Percentiles rank a stretch among this genome's conserved stretches.
These are phyloP conservation scores for Trachemys scripta DNA, from an alignment of 2,113 vertebrate species.

Conservation along the genomic window DNA sequence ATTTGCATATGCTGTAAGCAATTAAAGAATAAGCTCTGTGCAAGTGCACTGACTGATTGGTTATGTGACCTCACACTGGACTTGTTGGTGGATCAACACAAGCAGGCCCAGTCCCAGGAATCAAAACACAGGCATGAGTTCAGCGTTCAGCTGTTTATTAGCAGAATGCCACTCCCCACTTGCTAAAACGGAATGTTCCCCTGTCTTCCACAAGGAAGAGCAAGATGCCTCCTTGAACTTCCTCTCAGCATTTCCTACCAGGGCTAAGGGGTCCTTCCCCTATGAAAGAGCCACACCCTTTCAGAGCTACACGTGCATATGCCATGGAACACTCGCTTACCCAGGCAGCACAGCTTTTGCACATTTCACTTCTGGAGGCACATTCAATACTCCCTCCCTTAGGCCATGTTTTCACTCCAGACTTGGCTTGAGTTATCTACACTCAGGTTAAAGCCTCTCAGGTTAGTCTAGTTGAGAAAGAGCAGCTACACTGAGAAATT, in stretches of 20 bases:
- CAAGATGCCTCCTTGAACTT: neutral
- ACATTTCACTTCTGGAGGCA: neutral
- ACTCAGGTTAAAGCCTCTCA: neutral
- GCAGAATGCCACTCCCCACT: neutral
- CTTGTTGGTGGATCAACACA: neutral
- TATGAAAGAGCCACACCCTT: no score
- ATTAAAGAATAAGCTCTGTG: neutral
- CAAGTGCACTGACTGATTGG: neutral
- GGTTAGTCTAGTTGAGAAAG: neutral
- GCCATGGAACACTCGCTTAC: rapidly evolving
- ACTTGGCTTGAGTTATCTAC: neutral
- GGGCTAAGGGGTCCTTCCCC: neutral
- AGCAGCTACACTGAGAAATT: neutral
- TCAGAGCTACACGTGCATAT: no score
- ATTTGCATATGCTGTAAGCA: neutral
- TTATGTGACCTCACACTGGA: neutral
- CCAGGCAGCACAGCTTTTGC: neutral
- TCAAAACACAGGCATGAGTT: neutral
- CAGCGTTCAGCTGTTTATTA: rapidly evolving
- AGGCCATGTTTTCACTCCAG: neutral
- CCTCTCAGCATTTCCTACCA: neutral
- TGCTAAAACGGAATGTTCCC: rapidly evolving
- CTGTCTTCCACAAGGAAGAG: neutral
- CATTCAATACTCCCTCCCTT: neutral
- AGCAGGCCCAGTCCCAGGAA: no score